phyloP scores from a whole-genome alignment of 1,140 invertebrate species.

The Micrasema minimum region DNA sequence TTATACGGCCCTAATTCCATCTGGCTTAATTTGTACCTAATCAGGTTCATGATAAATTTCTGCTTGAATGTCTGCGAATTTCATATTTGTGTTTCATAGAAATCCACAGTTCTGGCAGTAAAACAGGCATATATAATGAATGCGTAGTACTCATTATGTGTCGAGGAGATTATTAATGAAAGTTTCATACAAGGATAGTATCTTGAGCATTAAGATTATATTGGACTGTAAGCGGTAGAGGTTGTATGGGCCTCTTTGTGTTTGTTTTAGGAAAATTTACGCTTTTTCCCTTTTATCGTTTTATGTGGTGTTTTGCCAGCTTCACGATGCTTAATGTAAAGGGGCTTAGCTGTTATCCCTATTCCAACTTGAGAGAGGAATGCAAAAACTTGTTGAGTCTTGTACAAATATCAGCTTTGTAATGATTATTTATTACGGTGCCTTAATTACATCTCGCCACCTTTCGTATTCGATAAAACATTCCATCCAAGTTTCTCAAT shows the following conservation, averaged over 20 bases:
- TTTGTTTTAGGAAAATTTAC: slow-evolving; percentile 42
- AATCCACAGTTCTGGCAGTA: too few relatives aligned
- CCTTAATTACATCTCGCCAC: slow-evolving; percentile 18
- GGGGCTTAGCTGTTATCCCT: slow-evolving; percentile 37
- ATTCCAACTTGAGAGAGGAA: neutral
- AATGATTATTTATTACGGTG: slow-evolving; percentile 40
- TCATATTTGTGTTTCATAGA: too few relatives aligned
- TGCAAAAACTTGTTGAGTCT: slow-evolving; percentile 32
- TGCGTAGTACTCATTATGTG: neutral
- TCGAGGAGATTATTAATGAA: slow-evolving; percentile 9
- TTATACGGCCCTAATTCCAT: too few relatives aligned
- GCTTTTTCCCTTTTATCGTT: slow-evolving; percentile 37
- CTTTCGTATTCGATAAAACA: too few relatives aligned
- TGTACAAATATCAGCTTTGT: slow-evolving; percentile 32
- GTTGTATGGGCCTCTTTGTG: neutral
- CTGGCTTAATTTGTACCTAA: too few relatives aligned
- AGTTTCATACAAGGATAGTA: neutral
- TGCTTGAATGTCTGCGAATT: too few relatives aligned
- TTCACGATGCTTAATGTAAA: slow-evolving; percentile 47
- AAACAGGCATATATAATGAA: too few relatives aligned
- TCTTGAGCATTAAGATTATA: neutral
- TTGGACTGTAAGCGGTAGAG: neutral
- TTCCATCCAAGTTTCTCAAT: too few relatives aligned
- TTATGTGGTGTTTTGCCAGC: slow-evolving; percentile 51
- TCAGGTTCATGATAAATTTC: too few relatives aligned